phyloP scores from a whole-genome alignment of 2,888 invertebrate species.

The Xylocampa areola region DNA sequence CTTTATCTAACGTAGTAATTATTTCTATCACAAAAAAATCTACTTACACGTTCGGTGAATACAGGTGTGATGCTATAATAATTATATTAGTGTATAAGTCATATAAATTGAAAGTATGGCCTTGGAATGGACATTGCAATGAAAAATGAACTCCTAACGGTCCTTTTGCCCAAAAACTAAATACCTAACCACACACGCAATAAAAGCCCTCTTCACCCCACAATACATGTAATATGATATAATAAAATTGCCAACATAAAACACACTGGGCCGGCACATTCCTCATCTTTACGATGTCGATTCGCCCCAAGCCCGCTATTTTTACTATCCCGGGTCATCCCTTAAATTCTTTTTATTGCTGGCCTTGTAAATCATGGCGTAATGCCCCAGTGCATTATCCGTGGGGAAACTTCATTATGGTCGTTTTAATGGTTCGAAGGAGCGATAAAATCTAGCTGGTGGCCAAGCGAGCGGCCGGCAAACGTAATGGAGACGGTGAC shows the following conservation, averaged over 20 bases:
- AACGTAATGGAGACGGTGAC: constrained; percentile 67
- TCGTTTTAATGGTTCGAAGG: constrained; percentile 89
- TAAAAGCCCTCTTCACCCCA: constrained; percentile 59
- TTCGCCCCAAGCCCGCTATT: constrained; percentile 71
- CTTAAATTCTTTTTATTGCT: constrained; percentile 90
- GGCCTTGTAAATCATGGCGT: constrained; percentile 89
- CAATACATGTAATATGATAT: constrained; percentile 69
- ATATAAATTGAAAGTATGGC: no score
- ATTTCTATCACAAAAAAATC: no score
- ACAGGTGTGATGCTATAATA: no score
- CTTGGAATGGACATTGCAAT: no score
- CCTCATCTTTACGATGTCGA: constrained; percentile 85
- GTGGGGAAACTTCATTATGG: constrained; percentile 89
- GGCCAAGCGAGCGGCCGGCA: constrained; percentile 69
- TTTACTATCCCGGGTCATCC: constrained; percentile 86
- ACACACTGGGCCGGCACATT: constrained; percentile 77
- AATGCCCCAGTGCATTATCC: constrained; percentile 89
- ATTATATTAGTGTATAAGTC: no score
- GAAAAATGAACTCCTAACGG: neutral
- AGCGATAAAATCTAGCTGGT: constrained; percentile 88
- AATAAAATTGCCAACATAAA: constrained; percentile 70
- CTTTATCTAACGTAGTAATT: no score
- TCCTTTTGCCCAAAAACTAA: neutral
- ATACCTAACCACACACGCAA: constrained; percentile 41
- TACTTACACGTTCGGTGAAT: no score